Base-by-base conservation (phyloP, 2,113 vertebrate species). In the Echinops telfairi region DNA sequence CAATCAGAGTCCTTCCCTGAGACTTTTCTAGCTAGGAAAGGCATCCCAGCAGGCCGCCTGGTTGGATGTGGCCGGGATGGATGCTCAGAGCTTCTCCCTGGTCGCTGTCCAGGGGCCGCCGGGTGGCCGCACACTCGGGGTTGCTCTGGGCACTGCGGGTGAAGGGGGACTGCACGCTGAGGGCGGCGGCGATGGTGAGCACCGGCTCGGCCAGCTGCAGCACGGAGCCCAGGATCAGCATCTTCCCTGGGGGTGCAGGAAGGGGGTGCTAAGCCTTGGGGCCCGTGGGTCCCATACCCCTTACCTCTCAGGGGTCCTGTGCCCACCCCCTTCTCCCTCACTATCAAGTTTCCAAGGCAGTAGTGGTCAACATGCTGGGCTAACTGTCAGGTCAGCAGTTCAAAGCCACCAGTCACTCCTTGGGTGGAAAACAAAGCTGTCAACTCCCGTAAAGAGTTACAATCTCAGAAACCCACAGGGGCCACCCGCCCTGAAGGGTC, bases 131-230 rank as follows among this genome's bases (percentile, higher is more conserved):
- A 0, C 98, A 98, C 85, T 99, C 98, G 0, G 98, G 98, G 88
- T 98, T 98, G 89, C 97, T 97, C 78, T 98, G 98, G 2, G 98
- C 85, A 1, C 98, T 98, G 71, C 98, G 98, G 20, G 99, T 97
- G 95, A 99, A 99, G 0, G 99, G 99, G 0, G 99, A 99, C 77
- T 98, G 99, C 14, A 99, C 98, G 0, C 99, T 99, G 86, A 99
- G 98, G 0, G 98, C 98, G 0, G 99, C 99, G 0, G 99, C 99
- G 0, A 99, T 96, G 0, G 98, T 99, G 97, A 99, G 78, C 88
- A 99, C 97, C 0, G 99, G 98, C 96, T 99, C 99, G 1, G 98
- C 98, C 95, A 99, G 97, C 47, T 97, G 97, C 31, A 99, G 99
- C 47, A 99, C 70, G 0, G 98, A 98, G 0, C 99, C 99, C 92